A percentile compares a stretch with the other conserved stretches of the same genome.
These are phyloP conservation scores for Tetragnatha montana DNA, from an alignment of 2,888 invertebrate genomes.

Conservation along the genomic window DNA sequence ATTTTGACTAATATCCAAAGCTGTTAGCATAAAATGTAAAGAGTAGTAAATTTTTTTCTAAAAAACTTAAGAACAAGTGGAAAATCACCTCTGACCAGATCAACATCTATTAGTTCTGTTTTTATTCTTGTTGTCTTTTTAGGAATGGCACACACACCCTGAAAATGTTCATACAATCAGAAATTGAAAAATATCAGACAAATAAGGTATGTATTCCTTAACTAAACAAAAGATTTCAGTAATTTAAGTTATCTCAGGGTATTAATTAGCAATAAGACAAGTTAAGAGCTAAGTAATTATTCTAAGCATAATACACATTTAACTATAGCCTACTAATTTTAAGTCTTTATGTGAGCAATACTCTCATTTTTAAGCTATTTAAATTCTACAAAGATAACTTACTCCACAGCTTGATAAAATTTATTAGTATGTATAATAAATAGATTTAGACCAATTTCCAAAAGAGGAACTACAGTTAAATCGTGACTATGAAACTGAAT, in stretches of 20 bases:
- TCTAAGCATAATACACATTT: neutral
- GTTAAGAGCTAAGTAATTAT: neutral
- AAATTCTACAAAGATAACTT: too few species aligned
- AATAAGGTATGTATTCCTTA: neutral
- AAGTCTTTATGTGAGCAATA: too few species aligned
- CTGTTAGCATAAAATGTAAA: too few species aligned
- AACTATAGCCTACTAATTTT: too few species aligned
- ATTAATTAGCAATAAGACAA: neutral
- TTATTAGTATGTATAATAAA: too few species aligned
- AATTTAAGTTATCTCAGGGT: neutral
- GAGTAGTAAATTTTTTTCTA: neutral
- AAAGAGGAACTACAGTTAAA: too few species aligned
- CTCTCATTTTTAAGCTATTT: too few species aligned
- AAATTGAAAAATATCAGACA: too few species aligned
- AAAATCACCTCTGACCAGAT: slow-evolving; percentile 87
- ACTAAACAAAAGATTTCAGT: neutral
- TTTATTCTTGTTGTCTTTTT: slow-evolving; percentile 88
- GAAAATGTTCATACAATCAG: slow-evolving; percentile 74
- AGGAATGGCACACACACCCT: slow-evolving; percentile 88
- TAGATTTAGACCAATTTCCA: too few species aligned
- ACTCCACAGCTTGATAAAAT: too few species aligned
- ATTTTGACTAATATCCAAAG: too few species aligned
- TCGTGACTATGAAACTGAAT: too few species aligned
- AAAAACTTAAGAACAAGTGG: neutral
- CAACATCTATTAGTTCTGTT: slow-evolving; percentile 95